Evolutionary conservation across 2,113 vertebrate species (phyloP), one percentile per base, ranked within the genome.

Genomic region (Ictalurus punctatus): DNA sequence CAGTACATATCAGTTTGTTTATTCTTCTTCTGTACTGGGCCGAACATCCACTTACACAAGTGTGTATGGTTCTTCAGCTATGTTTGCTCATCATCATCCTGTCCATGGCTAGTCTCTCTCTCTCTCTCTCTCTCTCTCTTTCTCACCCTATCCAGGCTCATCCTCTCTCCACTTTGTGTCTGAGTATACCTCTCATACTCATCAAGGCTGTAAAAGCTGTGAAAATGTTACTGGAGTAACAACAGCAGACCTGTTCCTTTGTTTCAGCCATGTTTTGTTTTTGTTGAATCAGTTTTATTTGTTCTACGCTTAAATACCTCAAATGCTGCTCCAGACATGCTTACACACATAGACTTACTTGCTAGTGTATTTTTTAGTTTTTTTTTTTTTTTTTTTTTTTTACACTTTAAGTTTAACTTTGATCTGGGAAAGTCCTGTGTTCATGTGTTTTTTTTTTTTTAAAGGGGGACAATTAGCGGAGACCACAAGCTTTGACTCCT

Each of bases 401-500:
- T 12, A 76, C 76, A 52, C 40, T 44, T 83, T 23, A 37, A 16
- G 48, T 48, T 44, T 37, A n/a, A 63, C 82, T 71, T 59, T 48
- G 52, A 80, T 78, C 78, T 88, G 65, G 78, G 82, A 90, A 85
- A 61, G 89, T 85, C 74, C 67, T 37, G 23, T 88, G 81, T 88
- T 93, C 34, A 71, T 73, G 65, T 83, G 59, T 84, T 67, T 89
- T 83, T 65, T 84, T 61, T 89, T 83, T 88, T 44, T 76, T 13
- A 86, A 79, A 85, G 87, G 40, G 61, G 86, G 83, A 71, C 89
- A 88, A 84, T 93, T 91, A 89, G n/a, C 40, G 3, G 56, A 91
- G 61, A 78, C 90, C 87, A 88, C 87, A 90, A 81, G 71, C 76
- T 80, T 37, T 71, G 85, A 82, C 30, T 84, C 52, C 61, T 87